Evolutionary conservation across 92 coral and sea anemone genomes (phyloP), one percentile per base, ranked within the genome.

Genomic region (Micromussa lordhowensis): DNA sequence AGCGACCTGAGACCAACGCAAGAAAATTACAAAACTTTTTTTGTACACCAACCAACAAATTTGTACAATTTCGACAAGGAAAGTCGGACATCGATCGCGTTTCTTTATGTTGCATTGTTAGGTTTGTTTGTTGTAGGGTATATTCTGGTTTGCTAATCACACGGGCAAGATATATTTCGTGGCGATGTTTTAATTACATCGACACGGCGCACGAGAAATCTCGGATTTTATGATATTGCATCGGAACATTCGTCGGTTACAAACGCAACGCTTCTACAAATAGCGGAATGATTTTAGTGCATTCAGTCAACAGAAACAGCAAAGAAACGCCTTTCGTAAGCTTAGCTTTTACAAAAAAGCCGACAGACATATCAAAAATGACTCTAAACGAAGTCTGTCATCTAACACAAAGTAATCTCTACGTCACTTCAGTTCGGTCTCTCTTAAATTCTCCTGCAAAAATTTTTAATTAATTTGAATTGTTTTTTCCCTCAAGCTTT

Each of bases 311-410:
- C 77, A 73, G 54, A 55, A 24, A 48, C 38, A 22, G 72, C 64
- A 84, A 49, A 55, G 85, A 64, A 57, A 84, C 58, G 88, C 81
- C 81, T 36, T 55, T 44, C 36, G 69, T 59, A 75, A 74, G 73
- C 81, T 84, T 84, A 75, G 81, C 72, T 84, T 86, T 86, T 77
- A 44, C 77, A 77, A 59, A 77, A 85, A 85, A 63, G 82, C 63
- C 68, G 88, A 78, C 83, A 40, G 89, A 49, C 55, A 75, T 30
- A 86, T 86, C 77, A 86, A 64, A 77, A 59, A 26, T 86, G 89
- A 57, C 88, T 64, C 66, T 61, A 29, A 59, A 86, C 53, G 68
- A 68, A 54, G 17, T 51, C 32, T 26, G 88, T 21, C 82, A 61
- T 19, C 75, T 26, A 26, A 48, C 4, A 63, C 75, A 85, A 85